Evolutionary conservation across 2,113 vertebrate genomes (phyloP).

Genomic region (Nyctereutes procyonoides): DNA sequence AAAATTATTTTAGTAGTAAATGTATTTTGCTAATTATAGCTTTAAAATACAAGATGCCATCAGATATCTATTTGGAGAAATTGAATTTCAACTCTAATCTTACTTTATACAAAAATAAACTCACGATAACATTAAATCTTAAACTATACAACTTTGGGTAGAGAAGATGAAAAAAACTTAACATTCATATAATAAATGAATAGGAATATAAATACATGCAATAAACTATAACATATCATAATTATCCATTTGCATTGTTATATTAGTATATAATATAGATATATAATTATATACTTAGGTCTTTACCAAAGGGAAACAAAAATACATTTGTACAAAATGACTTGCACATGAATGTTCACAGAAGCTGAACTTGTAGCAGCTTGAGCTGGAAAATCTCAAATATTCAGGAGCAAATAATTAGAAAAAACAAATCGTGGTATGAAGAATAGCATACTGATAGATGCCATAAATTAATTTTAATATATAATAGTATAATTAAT

Average conservation of each 20-base stretch:
- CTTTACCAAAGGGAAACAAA: neutral
- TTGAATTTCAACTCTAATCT: neutral
- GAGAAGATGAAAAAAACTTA: neutral
- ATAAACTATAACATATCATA: neutral
- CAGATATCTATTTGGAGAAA: neutral
- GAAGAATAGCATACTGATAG: neutral
- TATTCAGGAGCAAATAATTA: neutral
- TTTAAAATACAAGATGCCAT: neutral
- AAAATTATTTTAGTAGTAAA: constrained; percentile 11
- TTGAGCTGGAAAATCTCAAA: neutral
- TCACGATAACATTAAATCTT: neutral
- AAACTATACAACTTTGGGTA: neutral
- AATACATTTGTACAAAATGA: neutral
- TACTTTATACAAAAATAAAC: neutral
- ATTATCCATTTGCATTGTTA: neutral
- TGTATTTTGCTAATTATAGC: neutral
- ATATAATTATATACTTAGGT: neutral
- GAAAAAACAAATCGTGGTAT: neutral
- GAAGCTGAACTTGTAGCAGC: neutral
- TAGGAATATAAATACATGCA: neutral
- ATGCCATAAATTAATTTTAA: neutral
- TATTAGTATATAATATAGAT: neutral
- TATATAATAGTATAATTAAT: neutral
- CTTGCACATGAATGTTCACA: neutral
- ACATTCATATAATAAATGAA: neutral